phyloP scores from a whole-genome alignment of 2,888 invertebrate genomes.

The Drosophila dives region DNA sequence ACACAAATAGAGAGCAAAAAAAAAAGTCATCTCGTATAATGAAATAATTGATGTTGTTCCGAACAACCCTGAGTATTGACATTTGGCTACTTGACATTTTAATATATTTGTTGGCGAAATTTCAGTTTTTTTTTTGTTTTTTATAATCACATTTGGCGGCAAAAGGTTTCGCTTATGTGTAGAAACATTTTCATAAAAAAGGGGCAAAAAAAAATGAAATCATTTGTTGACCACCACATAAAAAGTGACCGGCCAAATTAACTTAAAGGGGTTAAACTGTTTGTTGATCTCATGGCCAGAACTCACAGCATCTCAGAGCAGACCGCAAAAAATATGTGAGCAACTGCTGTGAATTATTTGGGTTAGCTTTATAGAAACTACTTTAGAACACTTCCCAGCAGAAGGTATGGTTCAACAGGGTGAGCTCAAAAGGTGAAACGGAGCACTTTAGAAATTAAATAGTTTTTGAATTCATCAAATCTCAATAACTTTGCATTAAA shows the following conservation, averaged over 20 bases:
- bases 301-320: constrained; percentile 24
- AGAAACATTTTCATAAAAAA: constrained; percentile 48
- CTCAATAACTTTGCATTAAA: background rate
- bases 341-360: constrained; percentile 10
- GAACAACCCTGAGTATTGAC: constrained; percentile 65
- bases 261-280: constrained; percentile 70
- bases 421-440: constrained; percentile 11
- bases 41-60: constrained; percentile 67
- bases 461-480: background rate
- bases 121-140: constrained; percentile 32
- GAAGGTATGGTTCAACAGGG: constrained; percentile 4
- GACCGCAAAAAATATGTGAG: constrained; percentile 14
- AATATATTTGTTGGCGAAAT: constrained; percentile 72
- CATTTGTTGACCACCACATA: constrained; percentile 55
- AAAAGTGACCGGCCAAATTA: constrained; percentile 48
- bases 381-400: background rate
- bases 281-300: constrained; percentile 60
- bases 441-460: constrained; percentile 6
- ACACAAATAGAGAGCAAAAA: constrained; percentile 10
- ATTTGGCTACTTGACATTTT: constrained; percentile 77
- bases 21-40: constrained; percentile 53
- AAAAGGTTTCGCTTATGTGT: constrained; percentile 15
- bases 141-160: constrained; percentile 41
- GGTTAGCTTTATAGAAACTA: constrained; percentile 1
- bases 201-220: constrained; percentile 4